Base-by-base conservation (phyloP, 2,797 vertebrate genomes). In the Chelonia mydas region DNA sequence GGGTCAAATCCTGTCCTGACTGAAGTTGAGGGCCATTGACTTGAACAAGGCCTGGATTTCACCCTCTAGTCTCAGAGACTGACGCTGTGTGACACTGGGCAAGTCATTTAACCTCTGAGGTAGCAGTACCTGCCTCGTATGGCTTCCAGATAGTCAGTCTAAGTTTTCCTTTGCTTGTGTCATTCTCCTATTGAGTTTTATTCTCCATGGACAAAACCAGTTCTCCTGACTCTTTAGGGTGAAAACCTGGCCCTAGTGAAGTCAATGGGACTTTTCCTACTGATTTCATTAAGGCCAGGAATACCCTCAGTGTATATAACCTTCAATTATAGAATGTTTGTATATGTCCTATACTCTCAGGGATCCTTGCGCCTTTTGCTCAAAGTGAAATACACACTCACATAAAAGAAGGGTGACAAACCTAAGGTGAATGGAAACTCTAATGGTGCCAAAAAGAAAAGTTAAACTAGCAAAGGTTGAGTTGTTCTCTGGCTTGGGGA, bases 381-480 rank as follows among this genome's bases (percentile, higher is more conserved):
- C 65, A 28, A 49, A 49, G 41, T 47, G 74, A 77, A 49, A 77
- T 31, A 31, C 12, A 16, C 6, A 27, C 3, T 45, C 27, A 8
- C 23, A 5, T 16, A 47, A 77, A 77, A 45, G 41, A 77, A 31
- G 19, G n/a, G 17, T 10, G 68, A 72, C 45, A 28, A 31, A 47
- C 27, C 17, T 25, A 50, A 0, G 82, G 45, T 5, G 74, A 12
- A 27, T 9, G 74, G 10, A 3, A 37, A 37, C 65, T 72, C 19
- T 37, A n/a, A 10, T 10, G n/a, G n/a, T 68, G 33, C 81, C 16
- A 28, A 53, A 57, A 21, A 41, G 51, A 0, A 6, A 54, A 27
- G 0, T 0, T 2, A 0, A 80, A 3, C 33, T 37, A 53, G 33
- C 78, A 53, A n/a, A 80, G 33, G 1, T 81, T 53, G 21, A 16